Evolutionary conservation across 2,888 invertebrate species (phyloP).

Genomic region (Alloplasta piceator): DNA sequence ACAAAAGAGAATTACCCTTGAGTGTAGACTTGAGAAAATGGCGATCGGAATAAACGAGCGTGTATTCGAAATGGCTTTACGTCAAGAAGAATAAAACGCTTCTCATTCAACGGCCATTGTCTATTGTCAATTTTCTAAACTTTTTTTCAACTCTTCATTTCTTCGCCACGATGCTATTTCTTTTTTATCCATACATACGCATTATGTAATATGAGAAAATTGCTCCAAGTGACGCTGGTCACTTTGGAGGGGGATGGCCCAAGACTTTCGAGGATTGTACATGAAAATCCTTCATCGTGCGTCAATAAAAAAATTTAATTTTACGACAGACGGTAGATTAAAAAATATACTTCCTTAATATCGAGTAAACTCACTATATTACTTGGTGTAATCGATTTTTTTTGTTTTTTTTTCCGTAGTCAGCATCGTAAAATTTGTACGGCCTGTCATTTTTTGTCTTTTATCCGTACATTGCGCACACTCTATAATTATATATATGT

Average conservation of each 20-base stretch:
- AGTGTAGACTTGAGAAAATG: too few relatives aligned
- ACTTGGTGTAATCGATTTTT: conserved; percentile 47
- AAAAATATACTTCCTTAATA: conserved; percentile 74
- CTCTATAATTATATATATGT: conserved; percentile 16
- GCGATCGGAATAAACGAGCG: too few relatives aligned
- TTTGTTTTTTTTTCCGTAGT: conserved; percentile 42
- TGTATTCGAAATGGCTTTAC: too few relatives aligned
- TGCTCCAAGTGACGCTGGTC: conserved; percentile 35
- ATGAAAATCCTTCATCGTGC: conserved; percentile 42
- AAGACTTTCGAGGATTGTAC: conserved; percentile 43
- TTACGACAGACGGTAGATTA: conserved; percentile 73
- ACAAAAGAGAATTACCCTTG: too few relatives aligned
- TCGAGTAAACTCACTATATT: conserved; percentile 54
- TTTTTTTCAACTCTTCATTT: conserved; percentile 21
- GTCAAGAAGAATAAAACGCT: conserved; percentile 3
- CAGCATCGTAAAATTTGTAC: conserved; percentile 62
- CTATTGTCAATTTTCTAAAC: conserved; percentile 37
- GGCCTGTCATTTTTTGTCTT: conserved; percentile 48
- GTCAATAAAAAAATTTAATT: conserved; percentile 74
- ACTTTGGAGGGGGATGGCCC: neutral
- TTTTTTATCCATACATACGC: conserved; percentile 3
- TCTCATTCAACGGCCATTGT: conserved; percentile 33
- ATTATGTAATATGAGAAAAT: conserved; percentile 16
- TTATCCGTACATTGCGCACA: conserved; percentile 39
- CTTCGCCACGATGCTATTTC: neutral